phyloP scores from a whole-genome alignment of 2,797 vertebrate genomes.

The Aeoliscus strigatus region DNA sequence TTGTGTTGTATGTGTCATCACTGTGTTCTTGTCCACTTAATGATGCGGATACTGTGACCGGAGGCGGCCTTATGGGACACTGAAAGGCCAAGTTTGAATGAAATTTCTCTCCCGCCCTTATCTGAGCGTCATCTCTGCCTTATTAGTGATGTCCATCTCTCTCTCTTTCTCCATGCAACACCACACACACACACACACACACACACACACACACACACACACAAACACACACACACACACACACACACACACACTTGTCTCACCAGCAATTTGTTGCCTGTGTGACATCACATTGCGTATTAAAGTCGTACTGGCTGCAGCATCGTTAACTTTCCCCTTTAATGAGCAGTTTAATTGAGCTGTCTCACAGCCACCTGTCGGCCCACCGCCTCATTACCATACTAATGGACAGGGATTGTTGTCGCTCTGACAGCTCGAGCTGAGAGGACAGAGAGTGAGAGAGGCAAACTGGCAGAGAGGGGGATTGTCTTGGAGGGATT shows the following conservation, averaged over 20 bases:
- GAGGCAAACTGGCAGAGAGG: constrained; percentile 54
- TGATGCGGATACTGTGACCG: constrained; percentile 27
- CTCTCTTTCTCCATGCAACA: too few relatives aligned
- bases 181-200: too few relatives aligned
- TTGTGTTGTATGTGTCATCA: too few relatives aligned
- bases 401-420: constrained; percentile 99
- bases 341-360: constrained; percentile 99
- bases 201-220: too few relatives aligned
- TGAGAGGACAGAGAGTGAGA: constrained; percentile 65
- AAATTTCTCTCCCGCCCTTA: constrained; percentile 33
- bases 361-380: constrained; percentile 99
- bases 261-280: constrained; percentile 87
- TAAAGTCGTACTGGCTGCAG: constrained; percentile 87
- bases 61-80: constrained; percentile 38
- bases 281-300: constrained; percentile 98
- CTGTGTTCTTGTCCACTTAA: constrained; percentile 43
- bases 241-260: too few relatives aligned
- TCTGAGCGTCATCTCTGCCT: constrained; percentile 41
- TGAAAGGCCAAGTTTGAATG: constrained; percentile 64
- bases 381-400: constrained; percentile 98
- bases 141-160: constrained; percentile 74
- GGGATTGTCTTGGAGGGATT: constrained; percentile 40
- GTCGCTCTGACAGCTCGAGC: constrained; percentile 88
- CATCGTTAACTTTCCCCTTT: constrained; percentile 99
- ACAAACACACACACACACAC: too few relatives aligned